Evolutionary conservation across 2,797 vertebrate genomes (phyloP), one percentile per base, ranked within the genome.

Genomic region (Molossus molossus): DNA sequence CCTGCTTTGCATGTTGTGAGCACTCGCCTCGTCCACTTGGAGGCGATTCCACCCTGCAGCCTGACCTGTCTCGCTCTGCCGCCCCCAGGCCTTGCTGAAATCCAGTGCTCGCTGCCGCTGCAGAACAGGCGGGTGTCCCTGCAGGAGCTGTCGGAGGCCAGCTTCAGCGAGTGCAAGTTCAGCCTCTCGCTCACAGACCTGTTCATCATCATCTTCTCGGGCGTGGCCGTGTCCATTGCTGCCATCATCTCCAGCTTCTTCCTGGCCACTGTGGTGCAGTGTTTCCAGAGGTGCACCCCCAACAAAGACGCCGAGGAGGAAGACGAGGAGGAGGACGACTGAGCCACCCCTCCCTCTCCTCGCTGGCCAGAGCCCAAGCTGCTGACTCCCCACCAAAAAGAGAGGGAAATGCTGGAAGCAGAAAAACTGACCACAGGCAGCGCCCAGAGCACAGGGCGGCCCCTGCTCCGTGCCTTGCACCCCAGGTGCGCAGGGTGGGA

Each of bases 161-260:
- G 99, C 98, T 99, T 99, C 97, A 99, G 99, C 7, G 99, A 99
- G 98, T 99, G 99, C 98, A 99, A 99, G 98, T 99, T 99, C 97
- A 99, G 98, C 77, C 98, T 99, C 97, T 99, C 99, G 4, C 97
- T 99, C 97, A 99, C 99, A 0, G 99, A 99, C 98, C 99, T 99
- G 96, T 99, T 99, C 86, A 99, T 99, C 98, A 99, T 99, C 97
- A 99, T 99, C 98, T 99, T 99, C 98, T 99, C 99, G 0, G 99
- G 99, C 57, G 99, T 99, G 17, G 99, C 99, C 0, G 99, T 99
- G 96, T 99, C 99, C 33, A 99, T 99, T 21, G 99, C 99, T 45
- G 99, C 99, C 97, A 99, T 99, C 95, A 99, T 99, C 93, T 99
- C 99, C 17, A 99, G 99, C 98, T 99, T 99, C 98, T 99, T 99